Evolutionary conservation across 2,888 invertebrate species (phyloP).

Genomic region (Tipula unca): DNA sequence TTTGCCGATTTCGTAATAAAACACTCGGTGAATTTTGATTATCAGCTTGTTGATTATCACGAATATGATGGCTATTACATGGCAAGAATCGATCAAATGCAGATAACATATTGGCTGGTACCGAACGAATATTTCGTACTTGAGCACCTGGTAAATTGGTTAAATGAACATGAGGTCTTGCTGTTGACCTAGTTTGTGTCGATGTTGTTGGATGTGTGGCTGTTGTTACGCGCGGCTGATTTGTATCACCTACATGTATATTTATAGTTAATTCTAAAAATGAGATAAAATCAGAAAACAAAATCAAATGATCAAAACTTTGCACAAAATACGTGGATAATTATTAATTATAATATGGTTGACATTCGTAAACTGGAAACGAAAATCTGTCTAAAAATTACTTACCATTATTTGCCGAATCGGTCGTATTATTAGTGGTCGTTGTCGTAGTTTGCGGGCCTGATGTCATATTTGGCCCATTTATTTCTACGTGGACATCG

Average conservation of each 20-base stretch:
- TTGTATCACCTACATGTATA: slow-evolving; percentile 22
- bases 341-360: not conserved
- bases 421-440: slow-evolving; percentile 15
- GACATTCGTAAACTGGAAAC: not conserved
- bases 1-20: slow-evolving; percentile 20
- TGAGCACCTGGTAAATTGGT: slow-evolving; percentile 47
- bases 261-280: slow-evolving; percentile 21
- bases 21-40: slow-evolving; percentile 20
- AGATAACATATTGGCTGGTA: slow-evolving; percentile 38
- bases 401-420: slow-evolving; percentile 18
- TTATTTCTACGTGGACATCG: slow-evolving; percentile 39
- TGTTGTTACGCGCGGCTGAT: slow-evolving; percentile 47
- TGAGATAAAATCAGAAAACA: not conserved
- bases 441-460: slow-evolving; percentile 25
- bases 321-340: not conserved
- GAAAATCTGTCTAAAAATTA: not conserved
- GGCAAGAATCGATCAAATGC: slow-evolving; percentile 50
- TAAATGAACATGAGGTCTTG: slow-evolving; percentile 59
- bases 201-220: slow-evolving; percentile 63
- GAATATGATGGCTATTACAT: slow-evolving; percentile 62
- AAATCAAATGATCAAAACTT: not conserved
- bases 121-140: slow-evolving; percentile 37
- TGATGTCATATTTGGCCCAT: slow-evolving; percentile 37
- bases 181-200: slow-evolving; percentile 59
- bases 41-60: slow-evolving; percentile 30